Base-by-base conservation (phyloP, 2,888 invertebrate genomes). In the Sphaeridia pumilis region DNA sequence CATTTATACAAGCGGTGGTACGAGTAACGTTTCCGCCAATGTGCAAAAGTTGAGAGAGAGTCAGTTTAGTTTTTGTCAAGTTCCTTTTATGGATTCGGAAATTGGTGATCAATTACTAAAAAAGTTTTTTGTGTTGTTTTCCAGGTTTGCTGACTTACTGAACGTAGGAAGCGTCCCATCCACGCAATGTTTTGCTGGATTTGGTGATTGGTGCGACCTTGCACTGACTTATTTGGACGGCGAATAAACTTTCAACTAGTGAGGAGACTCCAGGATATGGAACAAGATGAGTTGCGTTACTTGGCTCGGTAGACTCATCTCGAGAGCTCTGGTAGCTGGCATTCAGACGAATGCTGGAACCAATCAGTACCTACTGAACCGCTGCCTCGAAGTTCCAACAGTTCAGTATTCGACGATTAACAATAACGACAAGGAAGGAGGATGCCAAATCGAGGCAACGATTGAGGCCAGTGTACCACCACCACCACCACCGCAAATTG, bases 231-330 rank as follows among this genome's bases (percentile, higher is more conserved):
- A 20, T 26, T 45, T 45, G 3, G 14, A 22, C 26, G 27, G 14
- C 44, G 24, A 31, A 17, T 36, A 43, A 44, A 50, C 44, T 50
- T 50, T 43, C 24, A 43, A 34, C 14, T 10, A 20, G 22, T 5
- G 5, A 38, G 12, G 17, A 38, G 38, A 38, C 12, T 38, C 5
- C 20, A 41, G 46, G 41, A 46, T 41, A 46, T 52, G 52, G 46
- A 45, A 38, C 46, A 52, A 52, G 43, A 63, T 63, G 62, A 60
- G 60, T 56, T 63, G 62, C 54, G 56, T 59, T 31, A 58, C 60
- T 35, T 63, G 62, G 62, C 49, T 63, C 34, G 60, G 63, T 49
- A 54, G 60, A 45, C 48, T 61, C 31, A 57, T 60, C 10, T 59
- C 60, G 41, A 58, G 63, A 48, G 56, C 61, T 28, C 54, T 63